These are phyloP conservation scores for Chromoteleia sp. DNA, from an alignment of 2,888 invertebrate genomes.

Conservation along the genomic window DNA sequence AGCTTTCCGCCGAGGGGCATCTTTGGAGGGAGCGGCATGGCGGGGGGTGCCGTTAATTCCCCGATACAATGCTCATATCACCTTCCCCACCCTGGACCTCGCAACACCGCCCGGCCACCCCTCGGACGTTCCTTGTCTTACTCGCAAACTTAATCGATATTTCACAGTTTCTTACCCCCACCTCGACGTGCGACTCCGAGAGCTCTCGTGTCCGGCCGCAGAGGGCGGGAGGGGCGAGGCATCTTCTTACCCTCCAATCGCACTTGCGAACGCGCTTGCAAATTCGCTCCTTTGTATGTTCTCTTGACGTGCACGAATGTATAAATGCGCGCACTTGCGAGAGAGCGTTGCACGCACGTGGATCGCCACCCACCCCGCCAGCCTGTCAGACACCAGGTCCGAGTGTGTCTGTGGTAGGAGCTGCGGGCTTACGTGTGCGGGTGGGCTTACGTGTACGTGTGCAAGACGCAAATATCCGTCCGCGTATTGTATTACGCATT, in stretches of 20 bases:
- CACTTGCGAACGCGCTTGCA: constrained; percentile 74
- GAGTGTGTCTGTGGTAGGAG: constrained; percentile 41
- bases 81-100: constrained; percentile 82
- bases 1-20: constrained; percentile 63
- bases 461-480: constrained; percentile 81
- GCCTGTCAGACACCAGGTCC: constrained; percentile 51
- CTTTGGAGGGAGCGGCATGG: constrained; percentile 58
- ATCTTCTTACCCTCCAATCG: constrained; percentile 82
- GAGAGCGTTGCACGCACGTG: constrained; percentile 58
- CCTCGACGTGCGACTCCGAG: constrained; percentile 73
- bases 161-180: constrained; percentile 85
- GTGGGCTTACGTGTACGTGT: constrained; percentile 21
- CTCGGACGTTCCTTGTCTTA: constrained; percentile 85
- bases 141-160: constrained; percentile 85
- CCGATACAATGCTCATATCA: constrained; percentile 85
- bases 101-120: constrained; percentile 76
- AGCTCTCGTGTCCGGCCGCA: constrained; percentile 80
- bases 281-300: constrained; percentile 70
- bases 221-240: constrained; percentile 76
- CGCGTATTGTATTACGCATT: constrained; percentile 83
- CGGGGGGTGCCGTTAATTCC: constrained; percentile 83
- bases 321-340: constrained; percentile 61
- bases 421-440: neutral
- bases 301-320: constrained; percentile 64
- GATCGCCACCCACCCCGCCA: constrained; percentile 35